A percentile compares a stretch with the other conserved stretches of the same genome.
Evolutionary conservation across 2,888 invertebrate genomes (phyloP).

Genomic region (Mimumesa dahlbomi): DNA sequence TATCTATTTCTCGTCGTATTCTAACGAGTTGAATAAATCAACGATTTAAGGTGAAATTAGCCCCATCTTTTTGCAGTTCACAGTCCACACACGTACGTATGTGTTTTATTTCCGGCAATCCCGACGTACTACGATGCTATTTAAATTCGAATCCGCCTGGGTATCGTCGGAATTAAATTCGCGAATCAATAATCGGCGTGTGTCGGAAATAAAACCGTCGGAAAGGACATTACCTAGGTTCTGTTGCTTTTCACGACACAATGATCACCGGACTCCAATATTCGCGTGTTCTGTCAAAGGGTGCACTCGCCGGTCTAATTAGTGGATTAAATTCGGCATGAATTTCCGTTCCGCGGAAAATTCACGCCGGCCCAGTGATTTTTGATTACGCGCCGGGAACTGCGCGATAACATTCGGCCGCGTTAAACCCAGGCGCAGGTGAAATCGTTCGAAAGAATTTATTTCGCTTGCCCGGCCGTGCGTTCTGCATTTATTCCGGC

Average conservation of each 20-base stretch:
- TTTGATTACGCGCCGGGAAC: conserved; percentile 58
- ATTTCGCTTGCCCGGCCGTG: conserved; percentile 47
- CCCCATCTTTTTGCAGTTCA: too few relatives aligned
- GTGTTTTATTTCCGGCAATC: too few relatives aligned
- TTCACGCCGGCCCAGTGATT: conserved; percentile 52
- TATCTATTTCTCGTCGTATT: too few relatives aligned
- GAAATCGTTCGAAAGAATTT: conserved; percentile 66
- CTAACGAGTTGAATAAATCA: too few relatives aligned
- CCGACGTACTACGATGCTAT: too few relatives aligned
- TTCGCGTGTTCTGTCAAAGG: conserved; percentile 47
- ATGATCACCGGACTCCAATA: conserved; percentile 32
- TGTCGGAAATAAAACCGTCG: conserved; percentile 2
- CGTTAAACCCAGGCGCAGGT: conserved; percentile 42
- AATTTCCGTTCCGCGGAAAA: conserved; percentile 52
- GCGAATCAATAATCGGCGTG: conserved; percentile 19
- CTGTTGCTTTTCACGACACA: conserved; percentile 18
- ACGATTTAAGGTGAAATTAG: too few relatives aligned
- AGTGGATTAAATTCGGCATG: conserved; percentile 59
- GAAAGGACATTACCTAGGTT: conserved; percentile 1
- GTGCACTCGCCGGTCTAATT: conserved; percentile 55
- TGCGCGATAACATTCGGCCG: conserved; percentile 49
- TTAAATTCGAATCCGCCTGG: background rate
- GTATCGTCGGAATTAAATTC: conserved; percentile 19
- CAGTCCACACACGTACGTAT: too few relatives aligned
- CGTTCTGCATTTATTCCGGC: conserved; percentile 53